Conservation (phyloP, 2,797 vertebrate species). For the Champsocephalus gunnari region DNA sequence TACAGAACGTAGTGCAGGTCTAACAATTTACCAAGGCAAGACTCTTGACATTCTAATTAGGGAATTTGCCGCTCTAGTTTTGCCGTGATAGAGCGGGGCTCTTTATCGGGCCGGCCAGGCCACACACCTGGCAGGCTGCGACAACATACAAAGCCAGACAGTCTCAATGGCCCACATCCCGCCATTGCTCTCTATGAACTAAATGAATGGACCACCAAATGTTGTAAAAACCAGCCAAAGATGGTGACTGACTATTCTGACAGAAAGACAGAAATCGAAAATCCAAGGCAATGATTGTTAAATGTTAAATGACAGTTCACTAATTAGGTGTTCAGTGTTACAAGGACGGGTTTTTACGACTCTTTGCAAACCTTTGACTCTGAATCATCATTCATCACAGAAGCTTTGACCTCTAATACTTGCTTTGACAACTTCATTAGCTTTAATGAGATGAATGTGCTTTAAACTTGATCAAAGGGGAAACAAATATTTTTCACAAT, state of each 20-base stretch:
- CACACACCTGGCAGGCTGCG: slow-evolving; percentile 76
- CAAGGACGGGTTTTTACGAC: slow-evolving; percentile 21
- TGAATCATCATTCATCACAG: slow-evolving; percentile 32
- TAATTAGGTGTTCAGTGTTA: neutral
- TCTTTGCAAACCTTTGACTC: slow-evolving; percentile 21
- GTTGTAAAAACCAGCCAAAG: slow-evolving; percentile 64
- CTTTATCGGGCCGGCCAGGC: slow-evolving; percentile 80
- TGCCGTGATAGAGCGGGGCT: slow-evolving; percentile 72
- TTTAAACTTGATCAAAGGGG: slow-evolving; percentile 28
- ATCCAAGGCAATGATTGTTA: slow-evolving; percentile 5
- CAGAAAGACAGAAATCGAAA: slow-evolving; percentile 20
- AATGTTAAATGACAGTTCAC: slow-evolving; percentile 10
- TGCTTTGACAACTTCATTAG: slow-evolving; percentile 24
- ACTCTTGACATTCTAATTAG: slow-evolving; percentile 79
- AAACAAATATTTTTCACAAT: slow-evolving; percentile 18
- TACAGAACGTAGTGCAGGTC: slow-evolving; percentile 43
- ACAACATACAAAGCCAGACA: slow-evolving; percentile 62
- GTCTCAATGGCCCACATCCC: slow-evolving; percentile 65
- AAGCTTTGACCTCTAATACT: slow-evolving; percentile 17
- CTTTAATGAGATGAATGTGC: slow-evolving; percentile 19
- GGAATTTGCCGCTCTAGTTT: slow-evolving; percentile 76
- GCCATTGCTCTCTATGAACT: slow-evolving; percentile 55
- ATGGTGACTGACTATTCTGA: slow-evolving; percentile 47
- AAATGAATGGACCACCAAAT: slow-evolving; percentile 62
- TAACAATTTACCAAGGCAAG: slow-evolving; percentile 62